Conservation (phyloP, 2,797 vertebrate species). For the Tokudaia tokunoshimensis region DNA sequence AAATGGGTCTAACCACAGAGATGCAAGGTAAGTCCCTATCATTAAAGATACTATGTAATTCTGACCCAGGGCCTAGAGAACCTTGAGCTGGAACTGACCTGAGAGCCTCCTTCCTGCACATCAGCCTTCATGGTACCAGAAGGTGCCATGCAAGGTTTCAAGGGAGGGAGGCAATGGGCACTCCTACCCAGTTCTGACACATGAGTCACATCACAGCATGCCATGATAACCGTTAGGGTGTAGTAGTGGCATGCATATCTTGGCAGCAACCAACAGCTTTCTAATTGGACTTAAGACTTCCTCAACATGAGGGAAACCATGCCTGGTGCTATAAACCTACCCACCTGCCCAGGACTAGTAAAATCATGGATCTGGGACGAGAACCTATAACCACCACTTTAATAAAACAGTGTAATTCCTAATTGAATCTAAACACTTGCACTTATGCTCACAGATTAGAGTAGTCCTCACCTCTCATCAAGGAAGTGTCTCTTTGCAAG, state of each 20-base stretch:
- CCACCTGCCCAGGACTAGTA: too few relatives aligned
- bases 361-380: neutral
- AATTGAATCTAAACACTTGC: neutral
- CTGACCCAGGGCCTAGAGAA: neutral
- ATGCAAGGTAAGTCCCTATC: neutral
- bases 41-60: neutral
- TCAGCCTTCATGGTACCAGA: neutral
- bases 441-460: neutral
- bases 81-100: neutral
- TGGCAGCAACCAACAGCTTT: neutral
- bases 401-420: neutral
- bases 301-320: neutral
- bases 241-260: neutral
- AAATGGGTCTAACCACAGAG: neutral
- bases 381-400: neutral
- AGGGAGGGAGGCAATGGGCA: neutral
- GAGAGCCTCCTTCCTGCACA: neutral
- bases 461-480: neutral
- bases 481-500: neutral
- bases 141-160: neutral
- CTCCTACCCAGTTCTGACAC: neutral
- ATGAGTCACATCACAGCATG: neutral
- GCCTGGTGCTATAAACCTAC: neutral
- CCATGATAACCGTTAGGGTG: neutral
- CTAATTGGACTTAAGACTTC: neutral